A percentile compares a stretch with the other conserved stretches of the same genome.
Evolutionary conservation across 2,888 invertebrate species (phyloP).

Genomic region (Watsonalla binaria): DNA sequence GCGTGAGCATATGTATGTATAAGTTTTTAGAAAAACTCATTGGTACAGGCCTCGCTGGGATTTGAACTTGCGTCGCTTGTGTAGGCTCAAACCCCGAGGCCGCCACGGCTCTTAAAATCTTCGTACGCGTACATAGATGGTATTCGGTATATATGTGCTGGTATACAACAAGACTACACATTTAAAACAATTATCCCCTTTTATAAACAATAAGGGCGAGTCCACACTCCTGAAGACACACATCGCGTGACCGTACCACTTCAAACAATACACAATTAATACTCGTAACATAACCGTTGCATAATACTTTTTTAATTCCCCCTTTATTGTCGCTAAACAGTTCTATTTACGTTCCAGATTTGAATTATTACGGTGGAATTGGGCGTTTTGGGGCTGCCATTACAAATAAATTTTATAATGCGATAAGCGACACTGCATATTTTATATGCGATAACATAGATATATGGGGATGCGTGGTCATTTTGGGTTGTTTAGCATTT

Average conservation of each 20-base stretch:
- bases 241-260: constrained; percentile 33
- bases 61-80: no score
- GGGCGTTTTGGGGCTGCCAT: constrained; percentile 15
- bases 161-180: no score
- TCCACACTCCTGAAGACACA: constrained; percentile 12
- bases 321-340: constrained; percentile 58
- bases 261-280: constrained; percentile 52
- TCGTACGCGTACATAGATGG: no score
- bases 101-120: no score
- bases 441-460: constrained; percentile 34
- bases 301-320: constrained; percentile 60
- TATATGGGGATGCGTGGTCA: constrained; percentile 21
- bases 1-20: no score
- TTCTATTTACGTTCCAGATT: constrained; percentile 65
- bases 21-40: no score
- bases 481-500: constrained; percentile 2
- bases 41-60: no score
- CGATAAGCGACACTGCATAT: constrained; percentile 28
- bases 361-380: constrained; percentile 38
- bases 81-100: no score
- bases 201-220: not conserved
- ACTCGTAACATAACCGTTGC: constrained; percentile 47
- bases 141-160: no score
- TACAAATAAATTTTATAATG: constrained; percentile 9
- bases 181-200: not conserved